Evolutionary conservation across 2,797 vertebrate genomes (phyloP), one percentile per base, ranked within the genome.

Genomic region (Heteromormyrus szaboi): DNA sequence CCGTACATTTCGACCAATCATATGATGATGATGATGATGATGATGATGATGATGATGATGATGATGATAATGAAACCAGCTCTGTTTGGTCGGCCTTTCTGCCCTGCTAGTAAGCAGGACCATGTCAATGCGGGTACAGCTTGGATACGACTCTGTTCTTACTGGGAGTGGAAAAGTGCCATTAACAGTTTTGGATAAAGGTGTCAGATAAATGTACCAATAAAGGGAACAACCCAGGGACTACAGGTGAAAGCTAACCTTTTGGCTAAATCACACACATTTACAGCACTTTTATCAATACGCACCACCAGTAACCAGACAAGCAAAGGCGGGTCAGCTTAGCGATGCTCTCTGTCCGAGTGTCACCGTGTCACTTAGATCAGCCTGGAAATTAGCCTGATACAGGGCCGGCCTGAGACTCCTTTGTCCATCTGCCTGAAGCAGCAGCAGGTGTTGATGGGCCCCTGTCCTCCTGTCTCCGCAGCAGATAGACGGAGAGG

Each of bases 401-500:
- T 53, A 12, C 19, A 33, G 48, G 14, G n/a, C 44, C 3, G 2
- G 44, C 48, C 50, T 53, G 9, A 14, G 4, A 5, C 19, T 85
- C 11, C n/a, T 53, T 7, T 12, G 5, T 65, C 17, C 12, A 56
- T 54, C 46, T 50, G 19, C 41, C 41, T 14, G 19, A 22, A 84
- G 54, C 33, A n/a, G 9, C 29, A 2, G 51, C 44, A 33, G 12
- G 53, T 0, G 14, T 51, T 51, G 19, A 56, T 41, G 54, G 2
- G n/a, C 87, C 9, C 51, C 87, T 81, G 48, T 86, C 56, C 84
- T 54, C 4, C 65, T 65, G 3, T 89, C 8, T 89, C 44, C 85
- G 4, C 88, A 97, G 96, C 96, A 96, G 94, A 96, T 97, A 48
- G 96, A 97, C 44, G 96, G 96, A 0, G 96, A 97, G 91, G 95